Conservation (phyloP, 2,888 invertebrate species). For the Zele albiditarsus region DNA sequence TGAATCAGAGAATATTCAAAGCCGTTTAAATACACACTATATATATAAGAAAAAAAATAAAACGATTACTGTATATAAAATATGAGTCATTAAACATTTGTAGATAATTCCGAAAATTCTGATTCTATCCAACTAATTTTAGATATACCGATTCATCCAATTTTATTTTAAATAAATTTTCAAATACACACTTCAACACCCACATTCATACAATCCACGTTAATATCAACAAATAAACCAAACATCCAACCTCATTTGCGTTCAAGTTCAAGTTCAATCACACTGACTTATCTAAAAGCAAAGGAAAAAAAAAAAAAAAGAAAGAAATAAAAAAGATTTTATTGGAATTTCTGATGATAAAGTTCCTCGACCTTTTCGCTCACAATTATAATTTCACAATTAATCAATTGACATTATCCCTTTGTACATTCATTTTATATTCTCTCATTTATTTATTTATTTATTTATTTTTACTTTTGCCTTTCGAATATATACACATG, state of each 20-base stretch:
- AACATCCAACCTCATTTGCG: background rate
- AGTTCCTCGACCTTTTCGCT: background rate
- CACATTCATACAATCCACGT: background rate
- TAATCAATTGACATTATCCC: background rate
- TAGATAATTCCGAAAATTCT: background rate
- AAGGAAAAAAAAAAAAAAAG: background rate
- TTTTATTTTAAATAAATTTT: background rate
- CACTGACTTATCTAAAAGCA: background rate
- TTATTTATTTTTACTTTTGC: background rate
- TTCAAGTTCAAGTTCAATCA: constrained; percentile 12
- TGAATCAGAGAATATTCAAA: constrained; percentile 4
- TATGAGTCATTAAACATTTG: background rate
- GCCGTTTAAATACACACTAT: background rate
- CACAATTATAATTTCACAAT: background rate
- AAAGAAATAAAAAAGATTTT: background rate
- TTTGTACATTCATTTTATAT: background rate
- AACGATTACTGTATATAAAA: background rate
- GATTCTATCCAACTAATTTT: background rate
- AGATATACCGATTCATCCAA: background rate
- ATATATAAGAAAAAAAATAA: too few species aligned
- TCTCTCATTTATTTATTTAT: background rate
- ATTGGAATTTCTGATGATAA: background rate
- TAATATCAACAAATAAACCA: constrained; percentile 3
- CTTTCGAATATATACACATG: background rate
- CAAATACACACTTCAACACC: background rate